Evolutionary conservation across 2,888 invertebrate species (phyloP), one percentile per base, ranked within the genome.

Genomic region (Seladonia tumulorum): DNA sequence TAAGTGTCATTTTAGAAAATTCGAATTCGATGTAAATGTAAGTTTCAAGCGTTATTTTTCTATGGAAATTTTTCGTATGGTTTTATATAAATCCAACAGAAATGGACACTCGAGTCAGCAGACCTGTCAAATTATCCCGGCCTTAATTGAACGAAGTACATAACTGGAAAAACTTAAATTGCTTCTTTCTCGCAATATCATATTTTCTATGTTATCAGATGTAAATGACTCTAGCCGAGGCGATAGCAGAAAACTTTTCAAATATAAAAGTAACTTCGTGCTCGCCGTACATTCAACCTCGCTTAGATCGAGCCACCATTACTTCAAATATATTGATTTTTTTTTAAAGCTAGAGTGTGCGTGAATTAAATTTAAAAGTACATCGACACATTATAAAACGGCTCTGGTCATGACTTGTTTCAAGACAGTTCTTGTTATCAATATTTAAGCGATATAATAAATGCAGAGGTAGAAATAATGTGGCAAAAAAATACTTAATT

Each of bases 191-290:
- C 29, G 63, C 16, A 29, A 16, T 63, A 63, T 63, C 63, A 63
- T 63, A 29, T 63, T 63, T 63, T 63, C 63, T 29, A 63, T 29
- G 63, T 63, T 63, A 63, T 63, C 63, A 29, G 63, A 74, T 2
- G 12, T 45, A 45, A 29, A 66, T 79, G 49, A 29, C 72, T 5
- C 25, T 49, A 35, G 35, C 18, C 47, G n/a, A 16, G 29, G 18
- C 63, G 63, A 63, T 63, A 63, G 29, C 29, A 63, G 63, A 29
- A 63, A 63, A 63, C 63, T 63, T 63, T 63, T 29, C 63, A 18
- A 63, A 63, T 29, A 63, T 63, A 29, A 29, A 63, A 29, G 63
- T 63, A 63, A 63, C 16, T 63, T 63, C 1, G 29, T 63, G 29
- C 16, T 29, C 29, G 2, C 5, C 29, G 29, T 29, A 29, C 18